A percentile compares a stretch with the other conserved stretches of the same genome.
phyloP scores from a whole-genome alignment of 2,113 vertebrate genomes.

The Dolichallabes microphthalmus region DNA sequence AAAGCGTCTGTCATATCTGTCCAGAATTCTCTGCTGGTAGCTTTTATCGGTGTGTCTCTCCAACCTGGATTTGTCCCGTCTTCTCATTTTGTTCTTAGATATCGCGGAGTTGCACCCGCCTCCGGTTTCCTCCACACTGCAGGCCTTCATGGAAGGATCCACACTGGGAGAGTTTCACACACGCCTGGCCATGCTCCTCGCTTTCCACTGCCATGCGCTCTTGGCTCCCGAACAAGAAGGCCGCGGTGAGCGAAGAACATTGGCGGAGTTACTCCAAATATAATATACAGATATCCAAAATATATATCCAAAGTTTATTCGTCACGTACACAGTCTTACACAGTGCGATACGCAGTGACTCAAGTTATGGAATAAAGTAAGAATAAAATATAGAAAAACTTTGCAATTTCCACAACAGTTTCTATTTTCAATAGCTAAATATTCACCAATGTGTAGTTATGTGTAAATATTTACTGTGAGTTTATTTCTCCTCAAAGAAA shows the following conservation, averaged over 20 bases:
- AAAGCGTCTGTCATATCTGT: background rate
- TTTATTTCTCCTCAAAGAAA: too few species aligned
- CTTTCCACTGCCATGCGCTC: constrained; percentile 93
- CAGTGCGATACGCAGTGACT: too few species aligned
- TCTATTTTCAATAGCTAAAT: too few species aligned
- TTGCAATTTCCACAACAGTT: too few species aligned
- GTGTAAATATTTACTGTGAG: too few species aligned
- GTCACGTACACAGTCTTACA: too few species aligned
- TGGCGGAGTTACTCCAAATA: too few species aligned
- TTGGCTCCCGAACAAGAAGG: constrained; percentile 77
- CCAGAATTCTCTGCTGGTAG: background rate
- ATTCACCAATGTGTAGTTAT: too few species aligned
- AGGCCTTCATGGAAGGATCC: constrained; percentile 92
- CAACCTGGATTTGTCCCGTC: background rate
- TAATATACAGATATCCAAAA: too few species aligned
- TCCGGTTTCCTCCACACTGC: constrained; percentile 78
- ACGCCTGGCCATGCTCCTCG: constrained; percentile 81
- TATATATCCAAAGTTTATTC: too few species aligned
- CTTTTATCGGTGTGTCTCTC: background rate
- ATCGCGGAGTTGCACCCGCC: constrained; percentile 65
- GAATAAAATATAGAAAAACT: too few species aligned
- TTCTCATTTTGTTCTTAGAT: background rate
- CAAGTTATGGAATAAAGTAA: too few species aligned
- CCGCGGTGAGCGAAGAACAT: constrained; percentile 64
- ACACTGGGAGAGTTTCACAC: constrained; percentile 84